phyloP scores from a whole-genome alignment of 1,140 invertebrate species.

The Coptotermes formosanus region DNA sequence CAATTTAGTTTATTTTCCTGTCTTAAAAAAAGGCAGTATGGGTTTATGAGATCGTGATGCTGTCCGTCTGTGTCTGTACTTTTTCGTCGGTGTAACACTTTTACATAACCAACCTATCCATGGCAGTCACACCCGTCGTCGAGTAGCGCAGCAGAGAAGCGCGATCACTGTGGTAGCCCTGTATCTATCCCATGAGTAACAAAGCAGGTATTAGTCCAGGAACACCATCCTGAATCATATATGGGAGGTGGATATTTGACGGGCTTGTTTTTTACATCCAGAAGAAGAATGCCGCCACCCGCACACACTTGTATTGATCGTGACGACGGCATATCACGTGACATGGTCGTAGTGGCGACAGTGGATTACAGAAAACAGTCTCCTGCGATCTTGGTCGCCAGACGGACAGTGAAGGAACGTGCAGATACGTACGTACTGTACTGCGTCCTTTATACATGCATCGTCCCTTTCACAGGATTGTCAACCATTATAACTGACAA shows the following conservation, averaged over 20 bases:
- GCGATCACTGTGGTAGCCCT: too few relatives aligned
- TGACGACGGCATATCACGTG: background rate
- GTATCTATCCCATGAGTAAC: background rate
- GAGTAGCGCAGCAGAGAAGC: too few relatives aligned
- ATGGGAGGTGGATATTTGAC: background rate
- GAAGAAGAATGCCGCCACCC: slow-evolving; percentile 11
- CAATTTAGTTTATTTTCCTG: too few relatives aligned
- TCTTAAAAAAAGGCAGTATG: too few relatives aligned
- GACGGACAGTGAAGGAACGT: background rate
- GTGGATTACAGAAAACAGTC: background rate
- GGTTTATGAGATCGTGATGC: too few relatives aligned
- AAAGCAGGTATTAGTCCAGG: background rate
- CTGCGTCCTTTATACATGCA: too few relatives aligned
- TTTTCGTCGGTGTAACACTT: too few relatives aligned
- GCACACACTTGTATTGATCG: background rate
- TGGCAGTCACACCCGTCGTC: too few relatives aligned
- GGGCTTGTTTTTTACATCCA: background rate
- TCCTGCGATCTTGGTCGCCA: background rate
- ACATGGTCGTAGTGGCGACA: background rate
- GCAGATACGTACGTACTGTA: background rate
- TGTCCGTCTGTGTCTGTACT: too few relatives aligned
- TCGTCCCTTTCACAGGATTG: too few relatives aligned
- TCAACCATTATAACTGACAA: too few relatives aligned
- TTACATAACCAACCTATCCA: too few relatives aligned
- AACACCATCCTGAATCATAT: background rate